A percentile compares a stretch with the other conserved stretches of the same genome.
Conservation (phyloP, 2,888 invertebrate species). For the Pegoplata infirma region DNA sequence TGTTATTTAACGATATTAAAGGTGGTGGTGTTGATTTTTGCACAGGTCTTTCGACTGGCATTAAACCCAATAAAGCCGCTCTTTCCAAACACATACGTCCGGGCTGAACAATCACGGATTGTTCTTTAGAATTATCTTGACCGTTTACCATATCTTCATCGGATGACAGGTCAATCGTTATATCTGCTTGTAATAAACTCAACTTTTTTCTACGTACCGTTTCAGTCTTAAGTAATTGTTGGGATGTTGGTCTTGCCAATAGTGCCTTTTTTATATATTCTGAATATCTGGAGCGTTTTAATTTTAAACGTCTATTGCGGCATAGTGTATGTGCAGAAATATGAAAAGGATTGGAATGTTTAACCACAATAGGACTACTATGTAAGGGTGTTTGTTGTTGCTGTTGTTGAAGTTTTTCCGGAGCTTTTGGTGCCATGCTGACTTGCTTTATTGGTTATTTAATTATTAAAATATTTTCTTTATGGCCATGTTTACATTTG, state of each 20-base stretch:
- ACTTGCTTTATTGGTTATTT: too few relatives aligned
- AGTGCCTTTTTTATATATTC: conserved; percentile 44
- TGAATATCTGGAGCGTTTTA: conserved; percentile 66
- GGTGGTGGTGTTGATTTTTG: conserved; percentile 27
- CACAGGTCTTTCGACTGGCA: conserved; percentile 33
- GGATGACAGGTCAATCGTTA: conserved; percentile 74
- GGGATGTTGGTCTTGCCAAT: conserved; percentile 17
- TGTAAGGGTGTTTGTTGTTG: conserved; percentile 18
- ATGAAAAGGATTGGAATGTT: conserved; percentile 75
- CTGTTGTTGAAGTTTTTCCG: conserved; percentile 40
- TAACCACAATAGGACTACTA: conserved; percentile 47
- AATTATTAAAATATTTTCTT: too few relatives aligned
- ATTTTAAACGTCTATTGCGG: conserved; percentile 73
- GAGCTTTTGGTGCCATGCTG: conserved; percentile 40
- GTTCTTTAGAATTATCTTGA: conserved; percentile 24
- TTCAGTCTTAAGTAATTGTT: conserved; percentile 56
- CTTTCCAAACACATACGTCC: conserved; percentile 52
- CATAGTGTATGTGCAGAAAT: conserved; percentile 70
- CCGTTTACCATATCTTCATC: conserved; percentile 73
- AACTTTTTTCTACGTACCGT: conserved; percentile 64
- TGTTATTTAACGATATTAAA: conserved; percentile 28
- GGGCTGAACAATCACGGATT: conserved; percentile 28
- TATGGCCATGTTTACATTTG: conserved; percentile 10
- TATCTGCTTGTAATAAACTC: conserved; percentile 67
- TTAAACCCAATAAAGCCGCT: conserved; percentile 55